Evolutionary conservation across 1,140 invertebrate species (phyloP).

Genomic region (Zaprionus taronus): DNA sequence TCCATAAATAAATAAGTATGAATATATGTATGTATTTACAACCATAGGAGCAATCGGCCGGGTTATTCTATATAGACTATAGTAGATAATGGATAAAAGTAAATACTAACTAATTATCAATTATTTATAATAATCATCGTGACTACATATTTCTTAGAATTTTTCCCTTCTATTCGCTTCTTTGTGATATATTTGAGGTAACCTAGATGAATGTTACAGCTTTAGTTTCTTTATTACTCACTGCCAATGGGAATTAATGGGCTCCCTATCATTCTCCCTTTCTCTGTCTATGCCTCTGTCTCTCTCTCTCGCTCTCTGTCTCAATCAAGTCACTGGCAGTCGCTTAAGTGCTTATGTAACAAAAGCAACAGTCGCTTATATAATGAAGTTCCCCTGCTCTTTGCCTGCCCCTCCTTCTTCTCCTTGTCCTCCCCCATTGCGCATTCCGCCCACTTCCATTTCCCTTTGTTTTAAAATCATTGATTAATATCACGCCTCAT

Average conservation of each 20-base stretch:
- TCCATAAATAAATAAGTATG: too few relatives aligned
- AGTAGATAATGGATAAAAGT: neutral
- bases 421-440: neutral
- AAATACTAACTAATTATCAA: neutral
- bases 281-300: neutral
- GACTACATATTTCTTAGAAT: neutral
- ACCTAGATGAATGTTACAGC: neutral
- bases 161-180: neutral
- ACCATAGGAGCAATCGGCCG: too few relatives aligned
- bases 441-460: too few relatives aligned
- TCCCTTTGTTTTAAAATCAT: slow-evolving; percentile 36
- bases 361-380: neutral
- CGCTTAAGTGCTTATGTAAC: slow-evolving; percentile 5
- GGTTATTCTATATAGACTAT: too few relatives aligned
- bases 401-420: neutral
- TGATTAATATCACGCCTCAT: slow-evolving; percentile 51
- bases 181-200: neutral
- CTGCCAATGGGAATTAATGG: neutral
- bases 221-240: neutral
- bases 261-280: neutral
- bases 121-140: too few relatives aligned
- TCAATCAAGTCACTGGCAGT: slow-evolving; percentile 5
- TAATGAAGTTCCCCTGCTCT: neutral
- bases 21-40: too few relatives aligned
- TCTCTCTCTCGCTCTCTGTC: neutral